Conservation (phyloP, 1,140 invertebrate genomes). For the Paracyclopina nana region DNA sequence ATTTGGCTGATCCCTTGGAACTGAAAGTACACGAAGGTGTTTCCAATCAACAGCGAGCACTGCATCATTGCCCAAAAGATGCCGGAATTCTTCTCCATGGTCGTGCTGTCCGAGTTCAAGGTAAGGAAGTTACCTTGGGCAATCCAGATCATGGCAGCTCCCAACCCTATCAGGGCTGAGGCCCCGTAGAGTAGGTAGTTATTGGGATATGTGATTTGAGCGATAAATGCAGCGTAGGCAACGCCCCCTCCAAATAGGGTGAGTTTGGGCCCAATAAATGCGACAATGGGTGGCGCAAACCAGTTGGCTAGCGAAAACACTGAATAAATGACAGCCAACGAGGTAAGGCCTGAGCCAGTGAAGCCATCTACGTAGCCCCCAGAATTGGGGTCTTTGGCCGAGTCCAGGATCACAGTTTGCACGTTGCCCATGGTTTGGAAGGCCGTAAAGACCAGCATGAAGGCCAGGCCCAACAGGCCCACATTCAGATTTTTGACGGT, state of each 20-base stretch:
- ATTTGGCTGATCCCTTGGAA: slow-evolving; percentile 55
- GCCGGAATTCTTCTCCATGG: slow-evolving; percentile 77
- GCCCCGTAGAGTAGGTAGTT: slow-evolving; percentile 58
- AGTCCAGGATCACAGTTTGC: slow-evolving; percentile 6
- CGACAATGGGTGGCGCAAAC: slow-evolving; percentile 62
- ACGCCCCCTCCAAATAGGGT: slow-evolving; percentile 61
- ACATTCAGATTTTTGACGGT: slow-evolving; percentile 1
- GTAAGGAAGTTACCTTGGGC: slow-evolving; percentile 64
- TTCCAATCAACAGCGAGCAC: slow-evolving; percentile 72
- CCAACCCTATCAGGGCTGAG: slow-evolving; percentile 63
- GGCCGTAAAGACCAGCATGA: slow-evolving; percentile 4
- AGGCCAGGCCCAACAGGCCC: not conserved
- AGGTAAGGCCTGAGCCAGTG: slow-evolving; percentile 7
- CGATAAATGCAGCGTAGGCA: slow-evolving; percentile 40
- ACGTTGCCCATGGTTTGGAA: slow-evolving; percentile 10
- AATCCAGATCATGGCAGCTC: slow-evolving; percentile 72
- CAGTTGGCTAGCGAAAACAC: slow-evolving; percentile 74
- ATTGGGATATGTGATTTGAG: slow-evolving; percentile 54
- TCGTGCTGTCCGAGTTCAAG: slow-evolving; percentile 60
- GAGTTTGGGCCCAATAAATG: slow-evolving; percentile 52
- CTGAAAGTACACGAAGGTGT: slow-evolving; percentile 74
- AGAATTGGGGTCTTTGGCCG: not conserved
- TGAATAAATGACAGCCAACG: slow-evolving; percentile 66
- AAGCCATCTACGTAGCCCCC: not conserved
- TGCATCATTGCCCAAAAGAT: slow-evolving; percentile 91